A percentile compares a stretch with the other conserved stretches of the same genome.
These are phyloP conservation scores for Charanyca ferruginea DNA, from an alignment of 2,888 invertebrate genomes.

Conservation along the genomic window DNA sequence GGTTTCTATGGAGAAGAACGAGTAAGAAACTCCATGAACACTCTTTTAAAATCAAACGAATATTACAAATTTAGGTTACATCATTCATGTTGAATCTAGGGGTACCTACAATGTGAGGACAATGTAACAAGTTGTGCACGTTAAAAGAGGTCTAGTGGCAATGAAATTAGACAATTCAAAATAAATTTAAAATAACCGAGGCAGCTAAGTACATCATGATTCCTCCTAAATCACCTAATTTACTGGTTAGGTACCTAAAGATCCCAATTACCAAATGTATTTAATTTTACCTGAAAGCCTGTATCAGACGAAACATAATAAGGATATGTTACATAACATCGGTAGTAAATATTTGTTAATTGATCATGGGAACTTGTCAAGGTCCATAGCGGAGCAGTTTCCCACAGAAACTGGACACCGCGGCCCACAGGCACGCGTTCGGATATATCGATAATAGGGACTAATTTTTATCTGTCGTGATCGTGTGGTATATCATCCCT, in stretches of 20 bases:
- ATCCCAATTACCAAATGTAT: not conserved
- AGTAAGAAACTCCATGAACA: no score
- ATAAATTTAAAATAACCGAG: no score
- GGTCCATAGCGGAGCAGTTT: slow-evolving; percentile 76
- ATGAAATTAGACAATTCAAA: no score
- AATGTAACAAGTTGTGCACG: no score
- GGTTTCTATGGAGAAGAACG: no score
- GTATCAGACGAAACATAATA: not conserved
- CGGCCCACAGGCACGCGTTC: slow-evolving; percentile 70
- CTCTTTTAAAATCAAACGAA: no score
- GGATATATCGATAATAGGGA: slow-evolving; percentile 62
- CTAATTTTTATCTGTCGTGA: slow-evolving; percentile 62
- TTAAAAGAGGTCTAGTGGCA: no score
- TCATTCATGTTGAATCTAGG: no score
- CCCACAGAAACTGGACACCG: slow-evolving; percentile 86
- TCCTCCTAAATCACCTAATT: not conserved
- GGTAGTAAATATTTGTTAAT: slow-evolving; percentile 58
- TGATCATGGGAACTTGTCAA: slow-evolving; percentile 67
- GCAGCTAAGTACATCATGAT: no score
- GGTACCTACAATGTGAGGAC: no score
- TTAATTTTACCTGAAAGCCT: not conserved
- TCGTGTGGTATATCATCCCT: slow-evolving; percentile 38
- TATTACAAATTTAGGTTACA: no score
- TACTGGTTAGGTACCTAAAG: not conserved
- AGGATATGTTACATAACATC: slow-evolving; percentile 36